Evolutionary conservation across 1,140 invertebrate genomes (phyloP).

Genomic region (Notospermus geniculatus): DNA sequence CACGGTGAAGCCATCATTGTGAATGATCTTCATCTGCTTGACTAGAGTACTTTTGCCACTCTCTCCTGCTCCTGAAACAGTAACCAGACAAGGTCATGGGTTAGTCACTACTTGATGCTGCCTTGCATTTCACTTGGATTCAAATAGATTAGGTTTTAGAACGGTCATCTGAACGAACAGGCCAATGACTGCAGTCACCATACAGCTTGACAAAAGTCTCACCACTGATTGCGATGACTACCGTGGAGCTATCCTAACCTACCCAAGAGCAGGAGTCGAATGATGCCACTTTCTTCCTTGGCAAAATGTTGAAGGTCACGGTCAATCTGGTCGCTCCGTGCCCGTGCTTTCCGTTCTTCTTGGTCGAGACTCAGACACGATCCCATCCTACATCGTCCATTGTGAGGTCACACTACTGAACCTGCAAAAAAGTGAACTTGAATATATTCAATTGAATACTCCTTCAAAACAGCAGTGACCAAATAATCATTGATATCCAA

Average conservation of each 20-base stretch:
- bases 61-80: slow-evolving; percentile 56
- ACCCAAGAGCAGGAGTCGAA: slow-evolving; percentile 60
- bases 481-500: too few species aligned
- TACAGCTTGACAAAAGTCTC: background rate
- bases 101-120: background rate
- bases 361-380: slow-evolving; percentile 58
- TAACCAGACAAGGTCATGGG: background rate
- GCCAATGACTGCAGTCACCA: too few species aligned
- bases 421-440: too few species aligned
- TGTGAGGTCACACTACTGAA: slow-evolving; percentile 14
- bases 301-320: slow-evolving; percentile 54
- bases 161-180: too few species aligned
- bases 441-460: too few species aligned
- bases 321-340: slow-evolving; percentile 58
- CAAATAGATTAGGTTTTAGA: too few species aligned
- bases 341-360: slow-evolving; percentile 57
- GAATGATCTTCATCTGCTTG: slow-evolving; percentile 99
- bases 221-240: background rate
- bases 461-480: too few species aligned
- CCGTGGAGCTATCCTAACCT: slow-evolving; percentile 22
- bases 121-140: background rate
- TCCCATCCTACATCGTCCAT: slow-evolving; percentile 47
- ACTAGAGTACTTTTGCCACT: slow-evolving; percentile 99
- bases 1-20: slow-evolving; percentile 97
- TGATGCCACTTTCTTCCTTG: slow-evolving; percentile 57